Percentiles rank a stretch among this genome's conserved stretches.
Conservation (phyloP, 2,888 invertebrate genomes). For the Euplexia lucipara region DNA sequence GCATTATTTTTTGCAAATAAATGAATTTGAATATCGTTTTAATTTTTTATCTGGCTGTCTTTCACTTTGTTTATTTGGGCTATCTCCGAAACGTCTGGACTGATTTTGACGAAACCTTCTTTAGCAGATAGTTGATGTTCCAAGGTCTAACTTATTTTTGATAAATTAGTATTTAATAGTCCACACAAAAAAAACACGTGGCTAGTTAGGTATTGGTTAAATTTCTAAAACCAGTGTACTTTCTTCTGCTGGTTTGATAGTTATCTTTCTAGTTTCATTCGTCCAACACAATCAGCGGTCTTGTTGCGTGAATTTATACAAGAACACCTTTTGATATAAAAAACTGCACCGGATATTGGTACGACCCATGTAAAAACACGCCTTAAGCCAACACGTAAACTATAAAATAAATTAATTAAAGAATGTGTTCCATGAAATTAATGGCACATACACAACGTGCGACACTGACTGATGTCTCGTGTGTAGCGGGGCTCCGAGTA, state of each 20-base stretch:
- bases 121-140: too few relatives aligned
- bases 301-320: not conserved
- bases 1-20: too few relatives aligned
- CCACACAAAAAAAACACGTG: too few relatives aligned
- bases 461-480: conserved; percentile 48
- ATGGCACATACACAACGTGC: conserved; percentile 13
- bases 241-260: not conserved
- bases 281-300: not conserved
- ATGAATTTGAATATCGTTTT: too few relatives aligned
- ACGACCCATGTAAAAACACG: not conserved
- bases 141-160: too few relatives aligned
- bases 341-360: not conserved
- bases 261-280: not conserved
- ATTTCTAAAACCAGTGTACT: not conserved
- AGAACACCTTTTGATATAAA: not conserved
- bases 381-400: not conserved
- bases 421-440: conserved; percentile 32
- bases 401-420: conserved; percentile 16
- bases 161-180: too few relatives aligned
- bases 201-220: too few relatives aligned
- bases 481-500: not conserved
- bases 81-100: too few relatives aligned
- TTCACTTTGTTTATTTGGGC: too few relatives aligned
- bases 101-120: too few relatives aligned
- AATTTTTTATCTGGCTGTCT: too few relatives aligned